A percentile compares a stretch with the other conserved stretches of the same genome.
Conservation (phyloP, 2,797 vertebrate genomes). For the Potorous gilbertii region DNA sequence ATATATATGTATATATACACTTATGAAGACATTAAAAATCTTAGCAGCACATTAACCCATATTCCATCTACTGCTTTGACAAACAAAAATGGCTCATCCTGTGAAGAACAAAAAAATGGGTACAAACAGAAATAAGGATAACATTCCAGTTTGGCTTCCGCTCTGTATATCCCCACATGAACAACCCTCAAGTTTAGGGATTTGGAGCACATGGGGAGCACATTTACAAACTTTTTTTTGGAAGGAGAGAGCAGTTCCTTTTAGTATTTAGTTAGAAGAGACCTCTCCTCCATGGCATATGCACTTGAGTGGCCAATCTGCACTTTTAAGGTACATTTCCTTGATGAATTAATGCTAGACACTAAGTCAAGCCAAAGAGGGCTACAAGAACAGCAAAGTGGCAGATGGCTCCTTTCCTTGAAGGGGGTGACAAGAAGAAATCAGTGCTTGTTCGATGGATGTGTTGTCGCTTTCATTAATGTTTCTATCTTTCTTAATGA, state of each 20-base stretch:
- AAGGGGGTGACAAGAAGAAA: background rate
- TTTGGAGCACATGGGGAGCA: background rate
- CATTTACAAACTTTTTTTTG: background rate
- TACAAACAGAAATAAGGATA: too few relatives aligned
- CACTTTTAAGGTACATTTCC: background rate
- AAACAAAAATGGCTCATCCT: background rate
- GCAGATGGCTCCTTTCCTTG: background rate
- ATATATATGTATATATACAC: background rate
- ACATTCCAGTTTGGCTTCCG: background rate
- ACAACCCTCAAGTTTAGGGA: background rate
- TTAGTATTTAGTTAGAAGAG: background rate
- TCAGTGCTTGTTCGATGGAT: background rate
- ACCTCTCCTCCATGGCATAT: background rate
- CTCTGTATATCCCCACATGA: background rate
- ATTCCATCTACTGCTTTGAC: background rate
- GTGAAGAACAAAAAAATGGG: too few relatives aligned
- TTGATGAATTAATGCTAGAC: too few relatives aligned
- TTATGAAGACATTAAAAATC: background rate
- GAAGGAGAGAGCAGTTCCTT: background rate
- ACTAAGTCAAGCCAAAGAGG: background rate
- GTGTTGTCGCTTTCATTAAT: background rate
- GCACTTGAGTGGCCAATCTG: background rate
- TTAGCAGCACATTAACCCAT: conserved; percentile 14
- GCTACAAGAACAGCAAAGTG: background rate
- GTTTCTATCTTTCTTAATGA: background rate